Evolutionary conservation across 2,113 vertebrate species (phyloP).

Genomic region (Pseudopipra pipra): DNA sequence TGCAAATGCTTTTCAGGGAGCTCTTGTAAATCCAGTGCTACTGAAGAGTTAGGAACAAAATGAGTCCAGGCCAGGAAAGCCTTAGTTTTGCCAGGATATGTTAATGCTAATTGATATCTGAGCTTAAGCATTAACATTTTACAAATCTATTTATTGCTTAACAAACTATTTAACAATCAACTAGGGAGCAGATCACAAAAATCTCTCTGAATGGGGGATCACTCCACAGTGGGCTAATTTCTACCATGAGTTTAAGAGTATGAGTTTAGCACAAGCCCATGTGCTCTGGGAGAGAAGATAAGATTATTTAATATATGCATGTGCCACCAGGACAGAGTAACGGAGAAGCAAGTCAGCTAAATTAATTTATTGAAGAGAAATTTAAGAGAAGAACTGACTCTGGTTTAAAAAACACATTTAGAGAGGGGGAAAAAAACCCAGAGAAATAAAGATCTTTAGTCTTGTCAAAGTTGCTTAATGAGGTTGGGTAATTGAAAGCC

Average conservation of each 20-base stretch:
- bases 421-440: background rate
- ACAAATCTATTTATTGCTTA: conserved; percentile 29
- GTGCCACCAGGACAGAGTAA: background rate
- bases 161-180: background rate
- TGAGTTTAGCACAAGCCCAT: background rate
- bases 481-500: background rate
- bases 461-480: background rate
- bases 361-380: background rate
- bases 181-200: background rate
- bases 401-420: background rate
- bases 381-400: background rate
- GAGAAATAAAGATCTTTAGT: background rate
- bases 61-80: background rate
- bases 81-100: background rate
- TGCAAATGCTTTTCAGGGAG: background rate
- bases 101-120: background rate
- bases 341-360: background rate
- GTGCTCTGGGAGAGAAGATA: background rate
- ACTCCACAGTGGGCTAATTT: background rate
- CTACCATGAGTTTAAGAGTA: background rate
- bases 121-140: background rate
- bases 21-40: background rate
- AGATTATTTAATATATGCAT: background rate
- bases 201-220: background rate
- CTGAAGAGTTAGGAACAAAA: background rate